These are phyloP conservation scores for Corythaixoides concolor DNA, from an alignment of 2,113 vertebrate genomes.

Conservation along the genomic window DNA sequence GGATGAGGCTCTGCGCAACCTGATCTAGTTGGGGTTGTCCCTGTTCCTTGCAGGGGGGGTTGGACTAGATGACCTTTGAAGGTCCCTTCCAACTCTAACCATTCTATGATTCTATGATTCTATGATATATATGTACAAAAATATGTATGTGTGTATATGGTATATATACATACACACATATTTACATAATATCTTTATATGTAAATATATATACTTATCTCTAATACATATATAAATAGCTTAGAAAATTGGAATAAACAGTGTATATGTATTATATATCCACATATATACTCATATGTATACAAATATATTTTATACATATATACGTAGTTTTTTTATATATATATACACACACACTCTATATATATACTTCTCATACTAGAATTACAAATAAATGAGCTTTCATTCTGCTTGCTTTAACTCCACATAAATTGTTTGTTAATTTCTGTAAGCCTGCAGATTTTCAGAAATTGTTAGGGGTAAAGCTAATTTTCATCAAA, in stretches of 20 bases:
- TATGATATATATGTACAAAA: neutral
- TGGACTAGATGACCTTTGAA: too few relatives aligned
- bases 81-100: too few relatives aligned
- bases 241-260: neutral
- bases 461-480: neutral
- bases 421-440: neutral
- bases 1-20: too few relatives aligned
- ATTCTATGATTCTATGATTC: too few relatives aligned
- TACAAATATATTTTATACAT: neutral
- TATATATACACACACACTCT: too few relatives aligned
- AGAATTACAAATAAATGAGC: neutral
- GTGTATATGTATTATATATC: neutral
- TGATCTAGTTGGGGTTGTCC: too few relatives aligned
- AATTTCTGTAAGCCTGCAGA: neutral
- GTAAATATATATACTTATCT: neutral
- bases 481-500: neutral
- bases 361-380: neutral
- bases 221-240: neutral
- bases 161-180: neutral
- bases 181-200: neutral
- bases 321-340: neutral
- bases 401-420: neutral
- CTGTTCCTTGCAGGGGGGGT: too few relatives aligned
- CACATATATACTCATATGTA: neutral
- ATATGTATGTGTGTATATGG: neutral